These are phyloP conservation scores for Pterocles burchelli DNA, from an alignment of 2,113 vertebrate species.

Conservation along the genomic window DNA sequence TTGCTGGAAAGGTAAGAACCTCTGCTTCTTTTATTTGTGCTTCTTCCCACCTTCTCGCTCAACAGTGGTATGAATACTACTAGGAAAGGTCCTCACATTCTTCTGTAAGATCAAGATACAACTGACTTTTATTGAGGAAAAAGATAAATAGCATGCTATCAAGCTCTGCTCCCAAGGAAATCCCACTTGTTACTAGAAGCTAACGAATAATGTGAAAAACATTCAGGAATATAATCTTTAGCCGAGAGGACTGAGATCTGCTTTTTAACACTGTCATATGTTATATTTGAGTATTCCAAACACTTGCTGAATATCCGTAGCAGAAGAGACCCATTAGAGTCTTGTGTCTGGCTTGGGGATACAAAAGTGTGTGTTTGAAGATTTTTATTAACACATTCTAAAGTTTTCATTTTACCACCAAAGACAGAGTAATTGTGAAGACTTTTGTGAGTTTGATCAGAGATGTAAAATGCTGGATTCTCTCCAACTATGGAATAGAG, in stretches of 20 bases:
- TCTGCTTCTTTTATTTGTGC: background rate
- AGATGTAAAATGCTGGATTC: conserved; percentile 24
- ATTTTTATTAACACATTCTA: background rate
- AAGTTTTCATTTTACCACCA: background rate
- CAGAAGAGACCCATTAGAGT: background rate
- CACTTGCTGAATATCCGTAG: background rate
- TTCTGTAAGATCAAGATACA: background rate
- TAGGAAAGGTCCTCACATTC: background rate
- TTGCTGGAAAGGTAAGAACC: background rate
- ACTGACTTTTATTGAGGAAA: background rate
- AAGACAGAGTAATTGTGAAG: background rate
- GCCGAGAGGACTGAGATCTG: background rate
- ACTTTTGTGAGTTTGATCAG: conserved; percentile 1
- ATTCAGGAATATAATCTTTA: background rate
- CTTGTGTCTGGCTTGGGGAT: background rate
- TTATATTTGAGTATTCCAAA: background rate
- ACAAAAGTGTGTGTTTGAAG: background rate
- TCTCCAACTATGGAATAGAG: background rate
- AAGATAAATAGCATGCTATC: background rate
- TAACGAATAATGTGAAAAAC: background rate
- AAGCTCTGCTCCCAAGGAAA: background rate
- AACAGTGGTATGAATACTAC: background rate
- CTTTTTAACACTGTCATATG: background rate
- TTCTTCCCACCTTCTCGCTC: background rate
- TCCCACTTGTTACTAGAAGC: background rate